phyloP scores from a whole-genome alignment of 2,888 invertebrate species.

The Tetropium fuscum region DNA sequence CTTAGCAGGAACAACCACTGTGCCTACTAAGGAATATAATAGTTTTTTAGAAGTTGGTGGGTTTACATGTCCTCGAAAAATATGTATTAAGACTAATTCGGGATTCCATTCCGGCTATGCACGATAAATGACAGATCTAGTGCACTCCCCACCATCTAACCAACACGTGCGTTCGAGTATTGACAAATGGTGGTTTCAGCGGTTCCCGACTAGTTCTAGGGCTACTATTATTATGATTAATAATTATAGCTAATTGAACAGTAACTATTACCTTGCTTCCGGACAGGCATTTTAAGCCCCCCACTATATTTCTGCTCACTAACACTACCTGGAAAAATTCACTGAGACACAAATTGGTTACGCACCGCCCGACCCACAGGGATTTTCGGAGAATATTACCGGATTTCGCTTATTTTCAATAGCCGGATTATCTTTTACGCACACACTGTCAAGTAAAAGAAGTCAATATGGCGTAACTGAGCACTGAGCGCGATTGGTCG shows the following conservation, averaged over 20 bases:
- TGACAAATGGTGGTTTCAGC: conserved; percentile 34
- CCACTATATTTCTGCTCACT: conserved; percentile 22
- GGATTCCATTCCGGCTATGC: too few relatives aligned
- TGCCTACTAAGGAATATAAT: too few relatives aligned
- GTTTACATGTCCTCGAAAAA: too few relatives aligned
- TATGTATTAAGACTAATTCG: too few relatives aligned
- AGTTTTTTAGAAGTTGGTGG: too few relatives aligned
- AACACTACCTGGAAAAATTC: conserved; percentile 37
- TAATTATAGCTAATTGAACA: conserved; percentile 9
- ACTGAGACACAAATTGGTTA: conserved; percentile 30
- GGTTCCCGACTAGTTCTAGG: not conserved
- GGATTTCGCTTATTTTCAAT: conserved; percentile 4
- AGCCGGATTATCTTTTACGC: conserved; percentile 31
- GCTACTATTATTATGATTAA: not conserved
- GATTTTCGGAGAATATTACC: not conserved
- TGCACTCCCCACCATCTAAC: conserved; percentile 30
- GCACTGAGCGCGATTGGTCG: conserved; percentile 75
- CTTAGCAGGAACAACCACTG: too few relatives aligned
- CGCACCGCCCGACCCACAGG: not conserved
- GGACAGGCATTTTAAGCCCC: conserved; percentile 74
- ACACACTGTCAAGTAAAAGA: conserved; percentile 44
- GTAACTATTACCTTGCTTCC: conserved; percentile 75
- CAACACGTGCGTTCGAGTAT: conserved; percentile 45
- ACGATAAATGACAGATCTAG: conserved; percentile 22
- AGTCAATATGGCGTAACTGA: conserved; percentile 55